phyloP scores from a whole-genome alignment of 2,888 invertebrate species.

The Cataglyphis livida region DNA sequence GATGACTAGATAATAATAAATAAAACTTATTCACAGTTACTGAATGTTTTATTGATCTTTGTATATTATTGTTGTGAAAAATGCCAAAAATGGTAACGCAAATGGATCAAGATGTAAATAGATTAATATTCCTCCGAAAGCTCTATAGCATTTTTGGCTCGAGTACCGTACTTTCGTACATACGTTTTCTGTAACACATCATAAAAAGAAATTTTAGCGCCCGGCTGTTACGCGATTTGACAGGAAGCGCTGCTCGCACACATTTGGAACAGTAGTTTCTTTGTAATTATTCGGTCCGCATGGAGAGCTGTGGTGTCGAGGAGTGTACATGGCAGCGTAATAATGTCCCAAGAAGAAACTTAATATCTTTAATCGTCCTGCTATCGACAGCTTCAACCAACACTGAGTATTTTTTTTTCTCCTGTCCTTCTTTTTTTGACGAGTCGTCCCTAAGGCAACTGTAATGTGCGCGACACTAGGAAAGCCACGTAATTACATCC shows the following conservation, averaged over 20 bases:
- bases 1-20: slow-evolving; percentile 1
- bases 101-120: slow-evolving; percentile 11
- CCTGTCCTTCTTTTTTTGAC: neutral
- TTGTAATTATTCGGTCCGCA: slow-evolving; percentile 68
- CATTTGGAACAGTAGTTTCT: slow-evolving; percentile 61
- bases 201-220: slow-evolving; percentile 63
- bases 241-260: slow-evolving; percentile 58
- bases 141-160: neutral
- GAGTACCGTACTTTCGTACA: neutral
- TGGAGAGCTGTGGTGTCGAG: slow-evolving; percentile 57
- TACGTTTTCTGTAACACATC: slow-evolving; percentile 42
- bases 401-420: neutral
- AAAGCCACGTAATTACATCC: slow-evolving; percentile 4
- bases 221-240: slow-evolving; percentile 60
- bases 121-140: neutral
- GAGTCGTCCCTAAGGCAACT: neutral
- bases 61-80: neutral
- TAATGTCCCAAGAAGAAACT: slow-evolving; percentile 52
- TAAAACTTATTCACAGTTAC: neutral
- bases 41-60: slow-evolving; percentile 1
- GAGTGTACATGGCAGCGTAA: slow-evolving; percentile 57
- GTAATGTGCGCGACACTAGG: neutral
- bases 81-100: neutral
- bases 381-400: slow-evolving; percentile 37
- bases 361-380: slow-evolving; percentile 34